Conservation (phyloP, 2,113 vertebrate genomes). For the Callorhinus ursinus region DNA sequence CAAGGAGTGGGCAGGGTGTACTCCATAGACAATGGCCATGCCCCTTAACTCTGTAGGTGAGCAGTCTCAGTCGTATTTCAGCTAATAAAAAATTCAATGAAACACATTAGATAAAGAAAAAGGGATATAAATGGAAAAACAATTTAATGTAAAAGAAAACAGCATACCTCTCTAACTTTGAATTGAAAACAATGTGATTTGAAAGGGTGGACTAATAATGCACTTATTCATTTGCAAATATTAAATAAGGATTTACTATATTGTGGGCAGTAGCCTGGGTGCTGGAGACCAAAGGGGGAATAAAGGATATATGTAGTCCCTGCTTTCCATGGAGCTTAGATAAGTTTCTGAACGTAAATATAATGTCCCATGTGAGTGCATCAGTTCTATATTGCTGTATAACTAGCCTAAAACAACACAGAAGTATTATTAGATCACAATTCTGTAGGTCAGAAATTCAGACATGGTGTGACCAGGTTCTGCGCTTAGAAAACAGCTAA, state of each 20-base stretch:
- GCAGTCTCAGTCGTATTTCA: not conserved
- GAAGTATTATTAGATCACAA: not conserved
- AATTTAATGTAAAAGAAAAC: not conserved
- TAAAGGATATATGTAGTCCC: not conserved
- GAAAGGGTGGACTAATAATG: not conserved
- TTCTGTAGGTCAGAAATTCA: not conserved
- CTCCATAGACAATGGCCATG: not conserved
- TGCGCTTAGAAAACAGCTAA: not conserved
- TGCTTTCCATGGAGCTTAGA: not conserved
- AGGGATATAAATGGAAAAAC: not conserved
- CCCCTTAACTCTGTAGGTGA: not conserved
- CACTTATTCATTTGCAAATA: not conserved
- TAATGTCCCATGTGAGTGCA: not conserved
- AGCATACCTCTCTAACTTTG: not conserved
- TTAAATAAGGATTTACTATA: not conserved
- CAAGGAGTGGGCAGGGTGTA: fast-evolving
- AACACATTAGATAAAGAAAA: not conserved
- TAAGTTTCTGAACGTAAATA: not conserved
- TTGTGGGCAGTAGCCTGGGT: not conserved
- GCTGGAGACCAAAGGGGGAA: not conserved
- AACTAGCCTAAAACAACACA: not conserved
- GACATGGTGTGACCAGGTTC: not conserved
- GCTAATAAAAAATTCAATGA: not conserved
- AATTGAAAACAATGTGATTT: not conserved
- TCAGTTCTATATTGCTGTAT: not conserved